These are phyloP conservation scores for Notodonta dromedarius DNA, from an alignment of 2,888 invertebrate genomes.

Conservation along the genomic window DNA sequence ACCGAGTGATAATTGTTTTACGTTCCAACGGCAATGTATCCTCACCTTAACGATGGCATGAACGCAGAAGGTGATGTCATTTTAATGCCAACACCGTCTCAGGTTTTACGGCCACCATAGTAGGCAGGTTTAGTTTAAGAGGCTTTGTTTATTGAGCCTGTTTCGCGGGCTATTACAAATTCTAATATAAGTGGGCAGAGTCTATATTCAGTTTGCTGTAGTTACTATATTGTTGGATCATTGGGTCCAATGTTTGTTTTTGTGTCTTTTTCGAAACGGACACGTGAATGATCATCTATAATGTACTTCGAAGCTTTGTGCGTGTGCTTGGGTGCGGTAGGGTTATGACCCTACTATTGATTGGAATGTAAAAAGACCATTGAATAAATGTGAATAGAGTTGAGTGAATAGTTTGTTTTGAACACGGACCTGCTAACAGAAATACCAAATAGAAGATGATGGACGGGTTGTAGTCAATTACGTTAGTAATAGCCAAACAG, in stretches of 20 bases:
- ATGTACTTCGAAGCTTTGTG: slow-evolving; percentile 17
- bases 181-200: slow-evolving; percentile 20
- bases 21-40: not conserved
- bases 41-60: not conserved
- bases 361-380: slow-evolving; percentile 16
- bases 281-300: slow-evolving; percentile 36
- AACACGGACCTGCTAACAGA: not conserved
- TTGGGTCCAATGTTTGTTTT: slow-evolving; percentile 14
- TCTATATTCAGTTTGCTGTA: slow-evolving; percentile 12
- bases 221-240: not conserved
- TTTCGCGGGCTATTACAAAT: slow-evolving; percentile 5
- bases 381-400: not conserved
- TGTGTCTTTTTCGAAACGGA: slow-evolving; percentile 23
- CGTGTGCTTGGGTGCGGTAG: slow-evolving; percentile 27
- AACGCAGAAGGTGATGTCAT: slow-evolving; percentile 52
- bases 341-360: slow-evolving; percentile 28
- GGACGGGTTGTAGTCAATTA: too few relatives aligned
- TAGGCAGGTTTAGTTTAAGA: slow-evolving; percentile 14
- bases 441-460: too few relatives aligned
- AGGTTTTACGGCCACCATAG: slow-evolving; percentile 31
- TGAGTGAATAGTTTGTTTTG: not conserved
- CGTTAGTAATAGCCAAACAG: too few relatives aligned
- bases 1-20: not conserved
- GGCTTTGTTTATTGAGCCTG: slow-evolving; percentile 23
- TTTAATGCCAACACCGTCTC: slow-evolving; percentile 42